Conservation (phyloP, 2,113 vertebrate genomes). For the Phaethornis superciliosus region DNA sequence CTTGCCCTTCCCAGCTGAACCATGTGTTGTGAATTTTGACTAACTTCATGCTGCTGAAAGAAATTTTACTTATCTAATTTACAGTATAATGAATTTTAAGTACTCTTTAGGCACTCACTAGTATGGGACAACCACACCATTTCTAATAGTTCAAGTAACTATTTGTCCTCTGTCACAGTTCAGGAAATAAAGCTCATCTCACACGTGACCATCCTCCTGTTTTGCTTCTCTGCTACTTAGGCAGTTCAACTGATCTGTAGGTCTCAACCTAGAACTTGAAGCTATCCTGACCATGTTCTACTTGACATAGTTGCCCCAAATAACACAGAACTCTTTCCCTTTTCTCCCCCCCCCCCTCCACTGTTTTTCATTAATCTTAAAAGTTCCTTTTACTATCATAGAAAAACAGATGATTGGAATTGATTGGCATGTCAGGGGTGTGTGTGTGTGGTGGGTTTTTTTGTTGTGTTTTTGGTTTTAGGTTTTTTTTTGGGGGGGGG, state of each 20-base stretch:
- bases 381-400: neutral
- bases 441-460: too few species aligned
- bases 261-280: neutral
- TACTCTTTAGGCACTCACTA: neutral
- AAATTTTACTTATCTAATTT: neutral
- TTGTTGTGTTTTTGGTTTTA: too few species aligned
- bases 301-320: neutral
- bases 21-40: neutral
- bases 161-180: neutral
- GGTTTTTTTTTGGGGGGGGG: too few species aligned
- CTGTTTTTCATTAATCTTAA: neutral
- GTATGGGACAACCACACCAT: neutral
- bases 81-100: neutral
- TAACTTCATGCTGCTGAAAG: neutral
- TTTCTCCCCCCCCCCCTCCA: fast-evolving
- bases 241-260: neutral
- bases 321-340: neutral
- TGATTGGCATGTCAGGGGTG: too few species aligned
- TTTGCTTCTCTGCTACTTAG: neutral
- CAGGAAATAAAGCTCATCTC: neutral
- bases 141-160: neutral
- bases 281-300: neutral
- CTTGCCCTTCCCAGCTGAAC: neutral
- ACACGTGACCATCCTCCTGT: neutral
- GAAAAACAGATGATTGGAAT: neutral